Evolutionary conservation across 2,113 vertebrate genomes (phyloP).

Genomic region (Todiramphus chloris): DNA sequence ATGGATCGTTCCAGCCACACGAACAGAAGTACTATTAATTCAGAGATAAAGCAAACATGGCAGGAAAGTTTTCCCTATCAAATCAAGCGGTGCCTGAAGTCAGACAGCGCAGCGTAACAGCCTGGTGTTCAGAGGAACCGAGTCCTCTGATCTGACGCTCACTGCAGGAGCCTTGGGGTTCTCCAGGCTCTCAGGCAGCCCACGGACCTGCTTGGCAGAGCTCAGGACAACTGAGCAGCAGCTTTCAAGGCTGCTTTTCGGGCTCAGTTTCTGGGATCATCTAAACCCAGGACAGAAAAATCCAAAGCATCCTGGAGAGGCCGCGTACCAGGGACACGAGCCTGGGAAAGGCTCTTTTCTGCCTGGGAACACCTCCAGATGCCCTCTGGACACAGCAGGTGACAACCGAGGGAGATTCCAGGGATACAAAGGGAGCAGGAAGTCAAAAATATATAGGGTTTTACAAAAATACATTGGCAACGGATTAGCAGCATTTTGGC

Average conservation of each 20-base stretch:
- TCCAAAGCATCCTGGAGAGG: not conserved
- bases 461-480: not conserved
- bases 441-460: not conserved
- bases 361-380: not conserved
- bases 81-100: not conserved
- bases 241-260: not conserved
- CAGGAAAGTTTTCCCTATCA: not conserved
- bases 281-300: not conserved
- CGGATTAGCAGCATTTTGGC: conserved; percentile 8
- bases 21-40: conserved; percentile 14
- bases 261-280: not conserved
- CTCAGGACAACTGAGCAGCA: not conserved
- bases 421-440: not conserved
- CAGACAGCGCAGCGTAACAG: not conserved
- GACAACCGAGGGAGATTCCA: not conserved
- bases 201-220: not conserved
- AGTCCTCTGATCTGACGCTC: accelerated
- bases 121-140: not conserved
- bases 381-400: not conserved
- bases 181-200: not conserved
- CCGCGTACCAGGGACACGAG: accelerated
- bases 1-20: not conserved
- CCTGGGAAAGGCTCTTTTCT: not conserved
- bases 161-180: not conserved
- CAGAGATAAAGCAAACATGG: conserved; percentile 13